Evolutionary conservation across 1,140 invertebrate genomes (phyloP).

Genomic region (Magallana angulata): DNA sequence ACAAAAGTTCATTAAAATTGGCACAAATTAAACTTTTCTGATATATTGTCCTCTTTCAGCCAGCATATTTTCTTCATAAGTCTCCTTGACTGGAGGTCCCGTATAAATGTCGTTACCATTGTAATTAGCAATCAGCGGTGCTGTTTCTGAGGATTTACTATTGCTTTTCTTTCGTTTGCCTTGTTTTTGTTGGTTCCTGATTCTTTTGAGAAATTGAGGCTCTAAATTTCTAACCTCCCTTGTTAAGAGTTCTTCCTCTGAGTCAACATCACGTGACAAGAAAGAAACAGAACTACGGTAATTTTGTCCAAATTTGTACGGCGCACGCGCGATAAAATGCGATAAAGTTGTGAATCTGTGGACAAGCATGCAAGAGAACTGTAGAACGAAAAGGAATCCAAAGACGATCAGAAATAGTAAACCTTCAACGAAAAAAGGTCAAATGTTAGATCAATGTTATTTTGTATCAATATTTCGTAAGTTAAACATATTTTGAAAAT

Average conservation of each 20-base stretch:
- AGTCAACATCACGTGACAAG: background rate
- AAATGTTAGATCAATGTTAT: too few species aligned
- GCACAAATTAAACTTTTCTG: too few species aligned
- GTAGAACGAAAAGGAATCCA: constrained; percentile 78
- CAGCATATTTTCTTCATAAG: too few species aligned
- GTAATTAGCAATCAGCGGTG: too few species aligned
- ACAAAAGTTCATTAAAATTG: too few species aligned
- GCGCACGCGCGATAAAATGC: constrained; percentile 88
- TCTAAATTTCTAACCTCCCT: background rate
- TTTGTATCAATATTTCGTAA: too few species aligned
- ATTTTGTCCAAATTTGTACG: constrained; percentile 64
- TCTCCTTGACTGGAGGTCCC: too few species aligned
- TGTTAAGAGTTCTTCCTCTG: background rate
- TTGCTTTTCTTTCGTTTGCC: background rate
- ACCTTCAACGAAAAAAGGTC: constrained; percentile 66
- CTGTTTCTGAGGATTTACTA: background rate
- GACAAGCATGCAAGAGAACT: constrained; percentile 80
- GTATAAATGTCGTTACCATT: too few species aligned
- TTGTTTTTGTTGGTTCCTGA: background rate
- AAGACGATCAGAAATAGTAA: constrained; percentile 80
- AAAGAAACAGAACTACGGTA: constrained; percentile 53
- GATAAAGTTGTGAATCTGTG: constrained; percentile 93
- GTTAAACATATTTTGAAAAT: too few species aligned
- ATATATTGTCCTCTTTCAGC: too few species aligned
- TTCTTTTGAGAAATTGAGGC: background rate